Evolutionary conservation across 2,797 vertebrate genomes (phyloP).

Genomic region (Lates japonicus): DNA sequence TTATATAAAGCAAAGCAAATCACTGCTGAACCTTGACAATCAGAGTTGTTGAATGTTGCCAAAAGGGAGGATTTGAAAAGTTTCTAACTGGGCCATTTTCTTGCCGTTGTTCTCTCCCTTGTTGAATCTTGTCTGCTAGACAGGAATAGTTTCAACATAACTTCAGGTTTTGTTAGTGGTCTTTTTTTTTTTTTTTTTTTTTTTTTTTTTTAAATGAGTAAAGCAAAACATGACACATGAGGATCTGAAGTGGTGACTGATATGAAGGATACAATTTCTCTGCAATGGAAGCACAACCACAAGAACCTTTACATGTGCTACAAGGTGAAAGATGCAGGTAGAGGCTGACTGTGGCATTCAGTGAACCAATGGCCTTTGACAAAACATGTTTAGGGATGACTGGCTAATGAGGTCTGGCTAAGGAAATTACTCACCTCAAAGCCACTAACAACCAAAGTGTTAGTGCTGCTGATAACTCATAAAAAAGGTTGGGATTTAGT

Average conservation of each 20-base stretch:
- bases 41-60: neutral
- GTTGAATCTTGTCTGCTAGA: conserved; percentile 23
- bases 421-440: conserved; percentile 70
- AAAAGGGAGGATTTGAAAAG: conserved; percentile 44
- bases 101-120: conserved; percentile 10
- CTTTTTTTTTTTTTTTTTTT: too few species aligned
- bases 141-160: conserved; percentile 12
- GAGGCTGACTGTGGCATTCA: conserved; percentile 39
- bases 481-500: conserved; percentile 33
- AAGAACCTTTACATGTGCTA: conserved; percentile 29
- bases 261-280: conserved; percentile 1
- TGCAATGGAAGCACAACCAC: conserved; percentile 16
- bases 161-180: conserved; percentile 36
- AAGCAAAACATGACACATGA: neutral
- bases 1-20: too few species aligned
- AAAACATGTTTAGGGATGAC: conserved; percentile 67
- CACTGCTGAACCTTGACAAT: too few species aligned
- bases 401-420: conserved; percentile 63
- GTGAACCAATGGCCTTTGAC: conserved; percentile 71
- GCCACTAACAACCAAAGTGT: conserved; percentile 49
- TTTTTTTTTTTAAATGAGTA: neutral
- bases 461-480: conserved; percentile 34
- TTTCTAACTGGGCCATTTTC: conserved; percentile 53
- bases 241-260: conserved; percentile 1
- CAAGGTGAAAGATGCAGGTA: conserved; percentile 45